Base-by-base conservation (phyloP, 1,140 invertebrate genomes). In the Diprion similis region DNA sequence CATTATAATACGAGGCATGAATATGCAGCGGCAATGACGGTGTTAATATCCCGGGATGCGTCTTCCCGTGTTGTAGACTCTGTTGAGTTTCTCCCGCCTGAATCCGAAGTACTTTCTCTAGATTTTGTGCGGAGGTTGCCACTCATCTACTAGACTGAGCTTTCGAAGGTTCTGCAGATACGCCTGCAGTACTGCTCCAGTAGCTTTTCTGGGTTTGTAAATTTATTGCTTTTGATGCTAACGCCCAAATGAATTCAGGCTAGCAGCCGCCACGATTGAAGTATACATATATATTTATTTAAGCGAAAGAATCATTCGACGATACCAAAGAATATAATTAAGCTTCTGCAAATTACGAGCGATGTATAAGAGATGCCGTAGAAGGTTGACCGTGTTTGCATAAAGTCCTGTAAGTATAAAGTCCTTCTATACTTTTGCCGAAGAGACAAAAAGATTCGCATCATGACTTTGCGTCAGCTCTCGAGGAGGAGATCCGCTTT, bases 11-110 rank as follows among this genome's bases (percentile, higher is more conserved):
- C 87, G 82, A 4, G n/a, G 83, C 86, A 88, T 88, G 87, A 88
- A 88, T 88, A 88, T 88, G 87, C 87, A 88, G 88, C 86, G 85
- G 84, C 85, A 84, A 88, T 88, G 87, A 88, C 88, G 86, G 86
- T 83, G 86, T 88, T 88, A 87, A 88, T 88, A 88, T 88, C 85
- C 85, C 84, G 79, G 85, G 83, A 85, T 88, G 87, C 86, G 86
- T 88, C 86, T 88, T 86, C 85, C 84, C 85, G 87, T 88, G 84
- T 85, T 88, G 88, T 88, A 86, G 83, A 84, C 84, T 59, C 51
- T 59, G 85, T 83, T 87, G 86, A 87, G 85, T 85, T 84, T 86
- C 84, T 84, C 84, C 84, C 78, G 79, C 83, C 83, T 81, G 85
- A 86, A 87, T 88, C 86, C 84, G 82, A 86, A 83, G 84, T 83